Base-by-base conservation (phyloP, 1,140 invertebrate species). In the Zeugodacus cucurbitae region DNA sequence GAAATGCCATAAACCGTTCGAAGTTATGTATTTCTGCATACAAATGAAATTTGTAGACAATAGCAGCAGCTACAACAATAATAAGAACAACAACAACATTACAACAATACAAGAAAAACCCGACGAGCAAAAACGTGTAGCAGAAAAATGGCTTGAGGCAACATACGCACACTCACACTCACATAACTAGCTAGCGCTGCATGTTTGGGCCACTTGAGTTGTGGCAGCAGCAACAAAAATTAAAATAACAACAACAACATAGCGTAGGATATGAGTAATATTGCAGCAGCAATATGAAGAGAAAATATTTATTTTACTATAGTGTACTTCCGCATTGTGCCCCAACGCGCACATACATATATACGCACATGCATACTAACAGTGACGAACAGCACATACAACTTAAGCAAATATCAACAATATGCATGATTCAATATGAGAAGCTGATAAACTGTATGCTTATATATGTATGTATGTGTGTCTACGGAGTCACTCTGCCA, bases 31-130 rank as follows among this genome's bases (percentile, higher is more conserved):
- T 41, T 74, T 37, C 67, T 74, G 67, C 67, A 74, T 74, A 74
- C 67, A 74, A 74, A 74, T 74, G 67, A 74, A 74, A 74, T 74
- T 54, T 74, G 67, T 74, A 74, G 67, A 74, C 67, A 74, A 74
- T 74, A 32, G 32, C 6, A 37, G 67, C 17, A n/a, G 34, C 67
- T 17, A 17, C 5, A 37, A 34, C 67, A 74, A 41, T 0, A 41
- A 20, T 11, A 37, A 10, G 1, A 74, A 37, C 17, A 74, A 67
- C 11, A 26, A 62, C 6, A 62, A 62, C 8, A 26, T 3, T 8
- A 62, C 29, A 67, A 32, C 59, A 62, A 32, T 32, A 67, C 62
- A 67, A 17, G 10, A 67, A 74, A 74, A 74, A 22, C 20, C 0
- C 7, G 20, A 0, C 3, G 20, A n/a, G n/a, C 22, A 62, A 74